These are phyloP conservation scores for Falco concolor DNA, from an alignment of 2,797 vertebrate species.

Conservation along the genomic window DNA sequence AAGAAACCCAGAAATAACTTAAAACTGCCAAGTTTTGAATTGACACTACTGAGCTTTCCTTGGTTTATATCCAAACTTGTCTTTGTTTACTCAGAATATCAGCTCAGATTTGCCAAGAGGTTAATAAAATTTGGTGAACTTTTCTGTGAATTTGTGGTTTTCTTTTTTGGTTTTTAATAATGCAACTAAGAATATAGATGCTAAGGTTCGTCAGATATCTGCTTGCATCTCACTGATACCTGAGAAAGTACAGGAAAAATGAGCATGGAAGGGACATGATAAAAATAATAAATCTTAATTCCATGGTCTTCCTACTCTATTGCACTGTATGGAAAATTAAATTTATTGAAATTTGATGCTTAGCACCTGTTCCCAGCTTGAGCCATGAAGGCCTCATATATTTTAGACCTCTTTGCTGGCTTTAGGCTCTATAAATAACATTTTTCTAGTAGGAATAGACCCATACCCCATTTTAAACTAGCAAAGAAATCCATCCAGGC, in stretches of 20 bases:
- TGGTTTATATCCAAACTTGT: neutral
- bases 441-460: constrained; percentile 9
- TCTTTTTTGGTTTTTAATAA: neutral
- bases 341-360: neutral
- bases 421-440: neutral
- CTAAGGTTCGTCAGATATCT: neutral
- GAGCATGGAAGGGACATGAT: neutral
- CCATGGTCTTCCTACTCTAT: neutral
- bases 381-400: neutral
- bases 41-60: neutral
- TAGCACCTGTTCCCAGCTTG: neutral
- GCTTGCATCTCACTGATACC: neutral
- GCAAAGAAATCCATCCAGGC: neutral
- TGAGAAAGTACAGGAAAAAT: neutral
- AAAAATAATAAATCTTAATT: neutral
- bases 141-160: neutral
- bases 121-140: neutral
- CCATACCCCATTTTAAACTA: neutral
- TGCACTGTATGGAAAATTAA: neutral
- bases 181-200: neutral
- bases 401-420: neutral
- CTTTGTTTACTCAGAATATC: neutral
- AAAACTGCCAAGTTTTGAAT: neutral
- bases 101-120: neutral
- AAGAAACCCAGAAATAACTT: neutral